Base-by-base conservation (phyloP, 2,888 invertebrate species). In the Epinotia brunnichana region DNA sequence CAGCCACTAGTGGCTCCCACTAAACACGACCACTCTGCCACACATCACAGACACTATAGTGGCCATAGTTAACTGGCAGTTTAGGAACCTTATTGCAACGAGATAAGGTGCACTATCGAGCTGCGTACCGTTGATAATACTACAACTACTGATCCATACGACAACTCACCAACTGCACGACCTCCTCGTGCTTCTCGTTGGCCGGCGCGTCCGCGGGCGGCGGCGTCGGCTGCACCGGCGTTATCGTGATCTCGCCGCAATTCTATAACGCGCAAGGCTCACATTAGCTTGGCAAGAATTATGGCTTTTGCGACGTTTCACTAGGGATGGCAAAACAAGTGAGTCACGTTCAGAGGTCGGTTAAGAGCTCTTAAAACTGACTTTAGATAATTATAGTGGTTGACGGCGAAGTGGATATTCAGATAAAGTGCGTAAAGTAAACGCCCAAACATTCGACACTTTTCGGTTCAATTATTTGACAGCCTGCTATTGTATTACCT, bases 181-280 rank as follows among this genome's bases (percentile, higher is more conserved):
- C 91, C 29, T 91, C 91, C 68, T 92, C 93, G 0, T 89, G 56
- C 75, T 92, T 92, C 76, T 91, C 91, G 0, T 85, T 79, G 15
- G 48, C 1, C 75, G 83, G 86, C 2, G 87, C 80, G 17, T 90
- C 90, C 5, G 83, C 78, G 2, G 88, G 84, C 73, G 86, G 85
- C 74, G 88, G 88, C 67, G 90, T 85, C 5, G 93, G 92, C 83
- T 92, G 92, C 74, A 94, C 94, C 61, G 94, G 94, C 13, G 94
- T 94, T 75, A 94, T 94, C 19, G 94, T 94, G 76, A 94, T 94
- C 85, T 94, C 94, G 54, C 94, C 94, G 77, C 94, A 94, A 78
- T 94, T 94, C 93, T 94, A 56, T 90, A 73, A 87, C 85, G 76
- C 51, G 54, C 61, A 79, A 19, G 48, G 2, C 29, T n/a, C 51